Conservation (phyloP, 2,113 vertebrate species). For the Triplophysa rosa region DNA sequence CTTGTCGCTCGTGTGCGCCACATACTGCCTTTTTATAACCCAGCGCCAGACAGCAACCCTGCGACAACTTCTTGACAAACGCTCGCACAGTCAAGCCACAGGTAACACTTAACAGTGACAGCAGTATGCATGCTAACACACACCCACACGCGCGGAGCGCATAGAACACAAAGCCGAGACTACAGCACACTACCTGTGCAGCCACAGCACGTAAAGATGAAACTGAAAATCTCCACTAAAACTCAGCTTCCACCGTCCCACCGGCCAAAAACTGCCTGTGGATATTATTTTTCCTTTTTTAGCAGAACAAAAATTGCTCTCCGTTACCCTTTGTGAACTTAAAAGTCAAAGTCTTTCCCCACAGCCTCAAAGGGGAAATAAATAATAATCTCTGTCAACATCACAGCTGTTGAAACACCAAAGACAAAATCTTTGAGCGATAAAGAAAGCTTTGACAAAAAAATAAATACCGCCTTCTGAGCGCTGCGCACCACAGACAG, state of each 20-base stretch:
- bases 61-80: conserved; percentile 21
- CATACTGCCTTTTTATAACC: neutral
- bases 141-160: neutral
- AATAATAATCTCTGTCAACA: conserved; percentile 45
- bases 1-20: conserved; percentile 1
- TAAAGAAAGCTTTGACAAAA: conserved; percentile 27
- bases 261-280: neutral
- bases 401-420: conserved; percentile 23
- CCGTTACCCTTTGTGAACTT: conserved; percentile 5
- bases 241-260: neutral
- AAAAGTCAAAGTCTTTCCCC: conserved; percentile 32
- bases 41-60: neutral
- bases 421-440: conserved; percentile 9
- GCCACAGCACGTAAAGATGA: conserved; percentile 4
- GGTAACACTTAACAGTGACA: conserved; percentile 19
- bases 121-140: conserved; percentile 14
- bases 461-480: conserved; percentile 5
- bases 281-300: conserved; percentile 32
- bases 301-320: conserved; percentile 11
- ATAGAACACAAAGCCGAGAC: neutral
- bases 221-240: conserved; percentile 12
- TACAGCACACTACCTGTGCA: neutral
- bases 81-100: neutral
- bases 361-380: conserved; percentile 35
- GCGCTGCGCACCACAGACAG: neutral